phyloP scores from a whole-genome alignment of 2,113 vertebrate species.

The Eubucco bourcierii region DNA sequence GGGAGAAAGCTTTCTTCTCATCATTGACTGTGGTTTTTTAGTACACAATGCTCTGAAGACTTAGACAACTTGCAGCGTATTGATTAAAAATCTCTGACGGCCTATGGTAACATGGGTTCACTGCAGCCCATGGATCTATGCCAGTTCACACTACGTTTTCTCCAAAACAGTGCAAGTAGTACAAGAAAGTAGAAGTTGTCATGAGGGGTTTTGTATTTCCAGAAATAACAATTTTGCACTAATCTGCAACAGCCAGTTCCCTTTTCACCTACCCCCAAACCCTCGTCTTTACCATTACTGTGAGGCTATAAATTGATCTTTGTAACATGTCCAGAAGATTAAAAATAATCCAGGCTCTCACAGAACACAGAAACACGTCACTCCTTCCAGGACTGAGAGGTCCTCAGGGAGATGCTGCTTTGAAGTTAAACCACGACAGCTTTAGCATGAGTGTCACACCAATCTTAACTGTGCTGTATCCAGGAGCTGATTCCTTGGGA shows the following conservation, averaged over 20 bases:
- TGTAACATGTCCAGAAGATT: slow-evolving; percentile 47
- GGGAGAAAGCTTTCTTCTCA: background rate
- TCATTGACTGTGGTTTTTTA: background rate
- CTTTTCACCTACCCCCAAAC: background rate
- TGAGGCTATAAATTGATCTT: slow-evolving; percentile 47
- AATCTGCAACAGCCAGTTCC: background rate
- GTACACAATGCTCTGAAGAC: background rate
- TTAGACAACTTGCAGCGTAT: background rate
- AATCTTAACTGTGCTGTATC: background rate
- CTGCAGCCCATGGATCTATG: background rate
- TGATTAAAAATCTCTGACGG: background rate
- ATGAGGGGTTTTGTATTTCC: background rate
- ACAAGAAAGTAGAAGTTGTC: background rate
- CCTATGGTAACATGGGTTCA: background rate
- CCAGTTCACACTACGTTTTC: background rate
- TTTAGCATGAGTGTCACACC: background rate
- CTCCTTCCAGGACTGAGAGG: background rate
- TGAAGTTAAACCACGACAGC: slow-evolving; percentile 30
- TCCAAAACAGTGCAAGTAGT: background rate
- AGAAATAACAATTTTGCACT: background rate
- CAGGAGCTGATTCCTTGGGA: background rate
- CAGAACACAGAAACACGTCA: background rate
- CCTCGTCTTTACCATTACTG: background rate
- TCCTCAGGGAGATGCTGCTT: slow-evolving; percentile 30
- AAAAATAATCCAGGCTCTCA: slow-evolving; percentile 46